Base-by-base conservation (phyloP, 2,888 invertebrate genomes). In the Drosophila tripunctata region DNA sequence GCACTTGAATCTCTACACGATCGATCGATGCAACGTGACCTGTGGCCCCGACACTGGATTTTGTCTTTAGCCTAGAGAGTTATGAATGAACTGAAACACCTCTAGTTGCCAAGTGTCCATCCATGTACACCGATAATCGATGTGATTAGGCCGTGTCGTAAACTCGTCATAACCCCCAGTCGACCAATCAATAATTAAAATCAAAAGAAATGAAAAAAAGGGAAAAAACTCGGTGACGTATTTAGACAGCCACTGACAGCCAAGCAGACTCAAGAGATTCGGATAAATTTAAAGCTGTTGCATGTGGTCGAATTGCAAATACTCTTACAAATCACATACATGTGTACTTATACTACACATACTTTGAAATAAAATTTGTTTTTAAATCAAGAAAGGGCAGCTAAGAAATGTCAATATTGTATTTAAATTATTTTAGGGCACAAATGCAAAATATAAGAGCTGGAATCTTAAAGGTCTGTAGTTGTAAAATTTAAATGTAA, bases 21-120 rank as follows among this genome's bases (percentile, higher is more conserved):
- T n/a, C n/a, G n/a, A n/a, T n/a, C n/a, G 41, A 45, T 51, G 50
- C 75, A 79, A 89, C 89, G 89, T 89, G 89, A 88, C 88, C 82
- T 67, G 70, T 62, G 64, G 67, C 70, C 68, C 17, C 61, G 57
- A 17, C 43, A 36, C 67, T 69, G 84, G 81, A 84, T 81, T 81
- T 75, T 45, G 44, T 51, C 50, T 33, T 47, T 17, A 33, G 35
- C 30, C 40, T 12, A 10, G 3, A 17, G 35, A 52, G 36, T 61
- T 63, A 58, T 79, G 67, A 78, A 75, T 80, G 83, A 75, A 47
- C 45, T 56, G 83, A 73, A 47, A 50, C 54, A n/a, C 56, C 67
- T 60, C 61, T 57, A 70, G 51, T 55, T 62, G 73, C 63, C 69
- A 79, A 77, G 72, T 63, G 65, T n/a, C 70, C 71, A 52, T 71